These are phyloP conservation scores for Drosophila littoralis DNA, from an alignment of 1,140 invertebrate species.

Conservation along the genomic window DNA sequence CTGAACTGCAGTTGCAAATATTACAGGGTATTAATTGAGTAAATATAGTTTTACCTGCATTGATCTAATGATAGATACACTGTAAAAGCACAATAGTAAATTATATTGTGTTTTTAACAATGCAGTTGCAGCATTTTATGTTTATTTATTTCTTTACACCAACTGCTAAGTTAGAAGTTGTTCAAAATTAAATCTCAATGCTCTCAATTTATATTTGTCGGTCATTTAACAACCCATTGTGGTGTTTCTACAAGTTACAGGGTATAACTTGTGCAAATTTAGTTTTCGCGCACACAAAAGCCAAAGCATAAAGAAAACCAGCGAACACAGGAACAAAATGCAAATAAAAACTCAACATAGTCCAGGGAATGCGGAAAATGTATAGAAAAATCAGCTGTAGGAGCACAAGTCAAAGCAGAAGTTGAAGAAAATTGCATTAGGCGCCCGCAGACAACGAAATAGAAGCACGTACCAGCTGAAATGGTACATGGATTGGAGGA, in stretches of 20 bases:
- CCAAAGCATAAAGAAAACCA: slow-evolving; percentile 11
- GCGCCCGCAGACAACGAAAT: slow-evolving; percentile 51
- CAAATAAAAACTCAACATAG: slow-evolving; percentile 17
- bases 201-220: background rate
- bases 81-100: too few relatives aligned
- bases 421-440: slow-evolving; percentile 57
- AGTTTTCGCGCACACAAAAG: slow-evolving; percentile 44
- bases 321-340: slow-evolving; percentile 20
- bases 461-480: slow-evolving; percentile 47
- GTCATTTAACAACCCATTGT: background rate
- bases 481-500: slow-evolving; percentile 10
- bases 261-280: slow-evolving; percentile 36
- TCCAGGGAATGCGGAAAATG: background rate
- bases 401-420: slow-evolving; percentile 12
- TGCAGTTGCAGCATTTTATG: too few relatives aligned
- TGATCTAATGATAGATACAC: too few relatives aligned
- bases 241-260: background rate
- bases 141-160: too few relatives aligned
- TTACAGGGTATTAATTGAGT: background rate
- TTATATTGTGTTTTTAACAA: too few relatives aligned
- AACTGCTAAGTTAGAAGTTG: too few relatives aligned
- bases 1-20: too few relatives aligned
- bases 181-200: too few relatives aligned
- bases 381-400: background rate
- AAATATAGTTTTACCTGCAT: background rate